Evolutionary conservation across 1,140 invertebrate species (phyloP), one percentile per base, ranked within the genome.

Genomic region (Papilio machaon): DNA sequence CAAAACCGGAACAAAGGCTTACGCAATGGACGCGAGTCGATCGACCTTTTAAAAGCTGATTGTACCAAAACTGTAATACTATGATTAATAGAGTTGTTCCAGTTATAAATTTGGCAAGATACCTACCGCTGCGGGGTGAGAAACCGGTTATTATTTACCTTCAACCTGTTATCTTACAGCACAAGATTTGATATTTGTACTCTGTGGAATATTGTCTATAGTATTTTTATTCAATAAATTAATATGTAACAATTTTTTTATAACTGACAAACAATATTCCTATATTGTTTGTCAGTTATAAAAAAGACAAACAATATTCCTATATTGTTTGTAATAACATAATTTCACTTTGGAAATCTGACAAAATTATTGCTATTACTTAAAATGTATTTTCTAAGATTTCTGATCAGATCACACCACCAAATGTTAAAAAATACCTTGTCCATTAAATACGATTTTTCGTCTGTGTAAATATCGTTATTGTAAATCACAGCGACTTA

Each of bases 21-120:
- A 60, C 38, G 58, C 58, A 64, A 64, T 23, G 2, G 52, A 58
- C n/a, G 8, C 76, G 38, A 64, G 30, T 46, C 47, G 11, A 52
- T 52, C 76, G 17, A 60, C 76, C 52, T 78, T 58, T 58, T 30
- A 38, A 78, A n/a, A 58, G 19, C 54, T 78, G 80, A 83, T 79
- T 73, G 81, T 52, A 77, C 80, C 83, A 84, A 85, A 85, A 83
- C 81, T 81, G 81, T 64, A 64, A 64, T 78, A 78, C 17, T 15
- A 78, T 60, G 76, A 78, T 78, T 78, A 78, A 78, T 78, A 78
- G 76, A 64, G 15, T 15, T 78, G 76, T 78, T 54, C 76, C 35
- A 78, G 76, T 43, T 78, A 43, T 43, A 60, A 46, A 78, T 78
- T 78, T 78, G 76, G 76, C 38, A 78, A 78, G 52, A 78, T 64